Base-by-base conservation (phyloP, 2,113 vertebrate species). In the Melanotaenia duboulayi region DNA sequence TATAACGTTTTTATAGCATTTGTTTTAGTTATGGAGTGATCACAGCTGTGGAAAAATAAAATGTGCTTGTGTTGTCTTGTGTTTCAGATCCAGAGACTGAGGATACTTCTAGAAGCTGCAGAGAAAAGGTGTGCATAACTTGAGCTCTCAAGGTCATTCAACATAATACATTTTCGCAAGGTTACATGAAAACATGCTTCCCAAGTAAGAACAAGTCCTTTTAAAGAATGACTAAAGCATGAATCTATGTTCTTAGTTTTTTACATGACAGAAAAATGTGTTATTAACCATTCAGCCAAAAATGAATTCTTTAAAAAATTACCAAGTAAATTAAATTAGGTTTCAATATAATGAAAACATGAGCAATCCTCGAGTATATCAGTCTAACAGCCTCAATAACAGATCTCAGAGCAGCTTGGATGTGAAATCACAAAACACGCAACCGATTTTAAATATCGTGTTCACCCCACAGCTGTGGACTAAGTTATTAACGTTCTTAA, bases 1-100 rank as follows among this genome's bases (percentile, higher is more conserved):
- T n/a, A 0, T 20, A 1, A 8, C 16, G 1, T 8, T 52, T 4
- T 66, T 55, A 13, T 35, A 46, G 23, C 7, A 20, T 49, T 19
- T 46, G 17, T 11, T 63, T 19, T 13, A 11, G 11, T 46, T 46
- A 16, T n/a, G 39, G 3, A 17, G 22, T 56, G 11, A 42, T 3
- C 1, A 1, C n/a, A 37, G 69, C 51, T 58, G 37, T 44, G 12
- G 23, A 12, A 58, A 82, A 28, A 9, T 11, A 71, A 24, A 14
- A 3, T 50, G 11, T 49, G 4, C 14, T n/a, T 57, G 32, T 65
- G 23, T 44, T 16, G 2, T 24, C 46, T 69, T 22, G 0, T 61
- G 17, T 80, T 76, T 86, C 87, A 97, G 97, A 95, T 97, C 80
- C 96, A 95, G 78, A 95, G 95, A 76, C 92, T 99, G 44, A 95